These are phyloP conservation scores for Amphiprion ocellaris DNA, from an alignment of 2,113 vertebrate species.

Conservation along the genomic window DNA sequence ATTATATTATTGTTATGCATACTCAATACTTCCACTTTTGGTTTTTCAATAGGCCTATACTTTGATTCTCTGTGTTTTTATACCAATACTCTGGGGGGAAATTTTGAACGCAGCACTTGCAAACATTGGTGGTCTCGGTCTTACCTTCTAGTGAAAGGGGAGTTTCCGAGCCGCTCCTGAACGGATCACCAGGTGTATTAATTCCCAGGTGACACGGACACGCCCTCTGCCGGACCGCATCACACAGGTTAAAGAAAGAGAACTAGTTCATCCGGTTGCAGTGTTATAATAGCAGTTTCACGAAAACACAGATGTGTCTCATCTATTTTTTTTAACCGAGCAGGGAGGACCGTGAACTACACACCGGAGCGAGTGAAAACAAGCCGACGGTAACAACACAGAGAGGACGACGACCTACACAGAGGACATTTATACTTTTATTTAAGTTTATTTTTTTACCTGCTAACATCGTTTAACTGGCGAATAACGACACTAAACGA, in stretches of 20 bases:
- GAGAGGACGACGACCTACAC: not conserved
- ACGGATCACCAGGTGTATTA: conserved; percentile 7
- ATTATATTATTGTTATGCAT: too few species aligned
- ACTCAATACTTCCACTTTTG: too few species aligned
- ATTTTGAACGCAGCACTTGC: too few species aligned
- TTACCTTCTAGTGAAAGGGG: too few species aligned
- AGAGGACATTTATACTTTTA: not conserved
- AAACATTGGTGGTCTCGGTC: too few species aligned
- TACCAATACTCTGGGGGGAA: too few species aligned
- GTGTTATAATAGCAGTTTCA: not conserved
- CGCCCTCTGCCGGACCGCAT: conserved; percentile 11
- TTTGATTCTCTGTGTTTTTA: too few species aligned
- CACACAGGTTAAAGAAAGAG: not conserved
- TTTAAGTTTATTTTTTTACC: not conserved
- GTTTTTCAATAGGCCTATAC: too few species aligned
- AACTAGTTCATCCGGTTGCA: conserved; percentile 12
- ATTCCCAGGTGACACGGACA: conserved; percentile 20
- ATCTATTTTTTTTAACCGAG: too few species aligned
- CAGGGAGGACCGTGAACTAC: conserved; percentile 18
- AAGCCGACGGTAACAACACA: not conserved
- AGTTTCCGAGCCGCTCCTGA: conserved; percentile 20
- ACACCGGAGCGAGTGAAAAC: conserved; percentile 1
- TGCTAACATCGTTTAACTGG: not conserved
- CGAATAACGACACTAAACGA: not conserved
- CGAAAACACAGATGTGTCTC: not conserved